Evolutionary conservation across 2,113 vertebrate species (phyloP), one percentile per base, ranked within the genome.

Genomic region (Pseudorasbora parva): DNA sequence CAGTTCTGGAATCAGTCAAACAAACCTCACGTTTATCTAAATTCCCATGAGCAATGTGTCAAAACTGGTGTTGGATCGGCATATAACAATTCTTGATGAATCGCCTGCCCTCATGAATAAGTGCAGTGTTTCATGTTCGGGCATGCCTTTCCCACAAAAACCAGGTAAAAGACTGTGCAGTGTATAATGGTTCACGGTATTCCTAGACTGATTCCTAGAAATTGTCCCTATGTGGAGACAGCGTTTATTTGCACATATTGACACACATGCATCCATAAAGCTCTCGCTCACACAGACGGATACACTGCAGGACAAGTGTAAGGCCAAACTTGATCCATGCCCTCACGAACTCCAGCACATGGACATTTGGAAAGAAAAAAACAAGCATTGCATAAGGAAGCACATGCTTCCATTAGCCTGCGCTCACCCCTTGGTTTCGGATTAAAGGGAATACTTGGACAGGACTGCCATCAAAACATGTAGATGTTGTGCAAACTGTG

Each of bases 321-420:
- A 43, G 64, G 49, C 54, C 64, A 27, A 83, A 57, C 51, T 72
- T 71, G 62, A 77, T 83, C 59, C 83, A 62, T 83, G 60, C 64
- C 41, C 47, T 47, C 37, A 75, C 43, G 12, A n/a, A 73, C 43
- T 62, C 66, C 2, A 77, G 49, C 37, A 51, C 30, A 68, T 54
- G 49, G 78, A 57, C 23, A 5, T 45, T 81, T 75, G 71, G 57
- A 85, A 6, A 33, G 3, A 23, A 30, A 30, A 30, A 30, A n/a
- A 17, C 59, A 78, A 66, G 47, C 76, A 8, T 75, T 81, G 69
- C 8, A 37, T 64, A 80, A 80, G 4, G 41, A 74, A 64, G 21
- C 75, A 64, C 45, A 15, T 14, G 59, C 21, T 37, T 25, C 9
- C 11, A 30, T 45, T 68, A 77, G n/a, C 30, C 41, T 37, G 41